These are phyloP conservation scores for Poecilia picta DNA, from an alignment of 2,797 vertebrate genomes.

Conservation along the genomic window DNA sequence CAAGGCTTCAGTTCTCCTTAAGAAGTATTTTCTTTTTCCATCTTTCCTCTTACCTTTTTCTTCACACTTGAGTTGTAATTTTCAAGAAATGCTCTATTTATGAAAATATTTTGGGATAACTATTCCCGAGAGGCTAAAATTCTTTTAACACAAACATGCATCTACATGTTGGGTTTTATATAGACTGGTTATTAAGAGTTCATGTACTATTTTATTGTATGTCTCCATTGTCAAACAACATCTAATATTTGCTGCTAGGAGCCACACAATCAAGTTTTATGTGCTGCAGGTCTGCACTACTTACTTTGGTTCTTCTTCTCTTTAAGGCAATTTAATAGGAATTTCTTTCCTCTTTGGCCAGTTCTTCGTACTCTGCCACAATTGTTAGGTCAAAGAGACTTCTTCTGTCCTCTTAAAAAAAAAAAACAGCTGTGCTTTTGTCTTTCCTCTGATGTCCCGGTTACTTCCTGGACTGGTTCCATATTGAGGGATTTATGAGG, in stretches of 20 bases:
- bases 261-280: slow-evolving; percentile 12
- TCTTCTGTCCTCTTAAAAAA: slow-evolving; percentile 13
- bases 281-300: neutral
- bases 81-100: slow-evolving; percentile 16
- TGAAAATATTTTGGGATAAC: slow-evolving; percentile 37
- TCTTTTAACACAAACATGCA: slow-evolving; percentile 55
- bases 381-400: slow-evolving; percentile 11
- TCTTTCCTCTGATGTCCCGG: slow-evolving; percentile 39
- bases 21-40: slow-evolving; percentile 44
- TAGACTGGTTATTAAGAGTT: neutral
- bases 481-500: slow-evolving; percentile 32
- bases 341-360: slow-evolving; percentile 26
- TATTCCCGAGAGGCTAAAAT: neutral
- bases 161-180: slow-evolving; percentile 54
- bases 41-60: slow-evolving; percentile 10
- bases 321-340: slow-evolving; percentile 9
- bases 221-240: neutral
- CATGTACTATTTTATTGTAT: neutral
- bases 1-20: slow-evolving; percentile 41
- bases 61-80: slow-evolving; percentile 21
- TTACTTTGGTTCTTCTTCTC: neutral
- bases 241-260: neutral
- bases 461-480: slow-evolving; percentile 40
- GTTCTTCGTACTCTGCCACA: slow-evolving; percentile 26
- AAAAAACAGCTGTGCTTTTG: slow-evolving; percentile 29